Percentiles rank a stretch among this genome's conserved stretches.
phyloP scores from a whole-genome alignment of 2,797 vertebrate genomes.

The Agapornis canus region DNA sequence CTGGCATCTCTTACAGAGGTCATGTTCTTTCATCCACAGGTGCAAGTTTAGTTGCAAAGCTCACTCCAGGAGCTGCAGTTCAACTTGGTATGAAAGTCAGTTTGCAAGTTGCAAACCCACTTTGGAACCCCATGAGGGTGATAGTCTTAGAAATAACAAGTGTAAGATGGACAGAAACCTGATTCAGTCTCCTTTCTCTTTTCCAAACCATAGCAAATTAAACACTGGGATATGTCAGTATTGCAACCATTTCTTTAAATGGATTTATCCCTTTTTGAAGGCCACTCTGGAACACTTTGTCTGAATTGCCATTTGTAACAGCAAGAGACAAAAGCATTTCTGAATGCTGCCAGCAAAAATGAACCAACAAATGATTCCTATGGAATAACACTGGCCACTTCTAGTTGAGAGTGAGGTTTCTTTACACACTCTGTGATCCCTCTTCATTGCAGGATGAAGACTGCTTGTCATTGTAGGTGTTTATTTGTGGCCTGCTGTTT shows the following conservation, averaged over 20 bases:
- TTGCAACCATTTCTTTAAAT: neutral
- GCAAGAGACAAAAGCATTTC: neutral
- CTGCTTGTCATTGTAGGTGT: neutral
- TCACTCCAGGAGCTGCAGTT: neutral
- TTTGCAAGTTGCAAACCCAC: neutral
- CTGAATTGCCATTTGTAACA: neutral
- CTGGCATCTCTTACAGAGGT: neutral
- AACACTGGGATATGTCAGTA: neutral
- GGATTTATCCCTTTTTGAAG: neutral
- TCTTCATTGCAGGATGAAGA: neutral
- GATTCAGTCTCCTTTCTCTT: neutral
- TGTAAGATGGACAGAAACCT: neutral
- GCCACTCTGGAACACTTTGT: neutral
- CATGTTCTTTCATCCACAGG: neutral
- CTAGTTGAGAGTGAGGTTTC: neutral
- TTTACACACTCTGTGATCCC: accelerated
- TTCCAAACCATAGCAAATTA: neutral
- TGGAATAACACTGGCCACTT: neutral
- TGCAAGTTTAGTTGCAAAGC: neutral
- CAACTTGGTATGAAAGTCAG: neutral
- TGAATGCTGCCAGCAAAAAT: neutral
- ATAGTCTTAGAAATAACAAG: neutral
- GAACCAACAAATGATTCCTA: neutral
- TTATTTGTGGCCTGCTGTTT: neutral
- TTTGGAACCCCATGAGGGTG: neutral